Conservation (phyloP, 2,113 vertebrate species). For the Aegithalos caudatus region DNA sequence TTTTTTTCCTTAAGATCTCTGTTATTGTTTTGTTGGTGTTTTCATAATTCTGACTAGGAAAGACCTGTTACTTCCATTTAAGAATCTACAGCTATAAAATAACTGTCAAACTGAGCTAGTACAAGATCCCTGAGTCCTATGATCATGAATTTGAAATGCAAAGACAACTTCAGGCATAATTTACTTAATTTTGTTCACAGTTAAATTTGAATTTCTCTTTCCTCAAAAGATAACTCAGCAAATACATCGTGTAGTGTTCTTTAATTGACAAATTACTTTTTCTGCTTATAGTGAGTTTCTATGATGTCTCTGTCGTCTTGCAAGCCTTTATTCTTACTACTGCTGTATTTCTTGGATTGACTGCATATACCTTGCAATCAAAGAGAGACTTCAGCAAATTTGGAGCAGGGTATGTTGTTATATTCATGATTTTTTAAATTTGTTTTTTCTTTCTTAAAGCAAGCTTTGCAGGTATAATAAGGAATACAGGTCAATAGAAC, state of each 20-base stretch:
- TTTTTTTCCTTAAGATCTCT: background rate
- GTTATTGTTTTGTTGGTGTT: background rate
- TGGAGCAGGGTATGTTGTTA: constrained; percentile 86
- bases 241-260: background rate
- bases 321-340: constrained; percentile 90
- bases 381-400: constrained; percentile 93
- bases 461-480: background rate
- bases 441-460: background rate
- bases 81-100: background rate
- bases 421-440: background rate
- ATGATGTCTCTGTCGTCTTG: constrained; percentile 82
- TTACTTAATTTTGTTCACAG: background rate
- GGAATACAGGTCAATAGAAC: background rate
- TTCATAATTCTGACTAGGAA: background rate
- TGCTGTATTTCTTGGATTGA: constrained; percentile 88
- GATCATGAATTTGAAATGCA: background rate
- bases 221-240: background rate
- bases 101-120: background rate
- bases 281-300: constrained; percentile 86
- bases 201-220: background rate
- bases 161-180: background rate
- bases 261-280: background rate
- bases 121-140: background rate
- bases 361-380: constrained; percentile 89
- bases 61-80: background rate